Evolutionary conservation across 2,113 vertebrate genomes (phyloP).

Genomic region (Sinosuthora webbiana): DNA sequence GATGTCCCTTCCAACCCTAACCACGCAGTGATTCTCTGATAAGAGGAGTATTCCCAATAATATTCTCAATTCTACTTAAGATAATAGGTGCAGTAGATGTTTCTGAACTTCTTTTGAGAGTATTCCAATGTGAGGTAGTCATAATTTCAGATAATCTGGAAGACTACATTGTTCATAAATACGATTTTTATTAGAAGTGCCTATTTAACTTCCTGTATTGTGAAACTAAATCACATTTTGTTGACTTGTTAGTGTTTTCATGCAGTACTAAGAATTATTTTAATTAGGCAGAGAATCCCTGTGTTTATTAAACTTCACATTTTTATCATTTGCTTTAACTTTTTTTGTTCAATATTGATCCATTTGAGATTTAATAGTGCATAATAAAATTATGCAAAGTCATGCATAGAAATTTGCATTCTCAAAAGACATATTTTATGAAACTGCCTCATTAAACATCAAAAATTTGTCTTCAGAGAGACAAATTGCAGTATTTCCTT

Average conservation of each 20-base stretch:
- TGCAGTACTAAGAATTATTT: slow-evolving; percentile 1
- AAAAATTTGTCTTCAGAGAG: slow-evolving; percentile 46
- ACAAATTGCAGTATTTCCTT: neutral
- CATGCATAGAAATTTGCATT: slow-evolving; percentile 36
- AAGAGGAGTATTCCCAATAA: neutral
- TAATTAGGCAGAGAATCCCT: neutral
- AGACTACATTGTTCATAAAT: neutral
- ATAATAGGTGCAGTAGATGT: neutral
- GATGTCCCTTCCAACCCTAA: neutral
- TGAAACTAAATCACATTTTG: neutral
- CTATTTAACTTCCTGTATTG: neutral
- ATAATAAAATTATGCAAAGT: slow-evolving; percentile 2
- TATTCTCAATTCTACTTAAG: neutral
- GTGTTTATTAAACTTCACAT: neutral
- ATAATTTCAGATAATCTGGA: neutral
- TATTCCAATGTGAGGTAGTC: neutral
- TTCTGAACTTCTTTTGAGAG: neutral
- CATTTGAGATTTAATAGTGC: slow-evolving; percentile 40
- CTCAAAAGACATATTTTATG: slow-evolving; percentile 38
- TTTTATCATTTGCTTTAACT: neutral
- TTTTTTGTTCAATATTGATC: slow-evolving; percentile 24
- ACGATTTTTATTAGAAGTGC: neutral
- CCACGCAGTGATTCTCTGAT: neutral
- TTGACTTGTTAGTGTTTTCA: neutral
- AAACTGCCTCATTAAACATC: slow-evolving; percentile 64